Base-by-base conservation (phyloP, 1,140 invertebrate species). In the Sinella curviseta region DNA sequence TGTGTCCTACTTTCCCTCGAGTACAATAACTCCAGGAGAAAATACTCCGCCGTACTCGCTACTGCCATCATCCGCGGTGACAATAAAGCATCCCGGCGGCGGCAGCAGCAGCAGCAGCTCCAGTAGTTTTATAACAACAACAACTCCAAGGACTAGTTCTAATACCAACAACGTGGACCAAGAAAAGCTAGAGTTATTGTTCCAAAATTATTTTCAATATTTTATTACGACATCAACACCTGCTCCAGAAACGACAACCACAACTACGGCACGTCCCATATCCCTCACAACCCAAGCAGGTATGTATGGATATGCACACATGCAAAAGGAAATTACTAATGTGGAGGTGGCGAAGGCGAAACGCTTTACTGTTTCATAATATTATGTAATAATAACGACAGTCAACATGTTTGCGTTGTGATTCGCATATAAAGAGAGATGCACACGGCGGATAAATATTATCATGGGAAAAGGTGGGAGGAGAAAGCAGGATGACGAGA, bases 161-260 rank as follows among this genome's bases (percentile, higher is more conserved):
- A 8, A 48, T 48, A 8, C 39, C 39, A 20, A 48, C 39, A 48
- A 12, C 39, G n/a, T n/a, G n/a, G 39, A 48, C 39, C 39, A 33
- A 33, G 65, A 70, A 70, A 70, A 70, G 30, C 24, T 70, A 14
- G 65, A 70, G 30, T 14, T 70, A 4, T 30, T 70, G 26, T 70
- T 70, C 65, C 65, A 70, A 70, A 70, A 70, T 33, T 70, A 70
- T 70, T 70, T 70, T 33, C 65, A 70, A 70, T 33, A 70, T 70
- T 70, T 70, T 26, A 26, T 26, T 65, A 65, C 57, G 24, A 65
- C 57, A n/a, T 70, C 65, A 31, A 70, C 65, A 70, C 65, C 65
- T 70, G 26, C 57, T 60, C 57, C 57, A 14, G 3, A 17, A 70
- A 8, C 65, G 31, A 12, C 31, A 48, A 70, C 65, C 26, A 70